Evolutionary conservation across 2,797 vertebrate genomes (phyloP).

Genomic region (Pangasius sanitwongsei): DNA sequence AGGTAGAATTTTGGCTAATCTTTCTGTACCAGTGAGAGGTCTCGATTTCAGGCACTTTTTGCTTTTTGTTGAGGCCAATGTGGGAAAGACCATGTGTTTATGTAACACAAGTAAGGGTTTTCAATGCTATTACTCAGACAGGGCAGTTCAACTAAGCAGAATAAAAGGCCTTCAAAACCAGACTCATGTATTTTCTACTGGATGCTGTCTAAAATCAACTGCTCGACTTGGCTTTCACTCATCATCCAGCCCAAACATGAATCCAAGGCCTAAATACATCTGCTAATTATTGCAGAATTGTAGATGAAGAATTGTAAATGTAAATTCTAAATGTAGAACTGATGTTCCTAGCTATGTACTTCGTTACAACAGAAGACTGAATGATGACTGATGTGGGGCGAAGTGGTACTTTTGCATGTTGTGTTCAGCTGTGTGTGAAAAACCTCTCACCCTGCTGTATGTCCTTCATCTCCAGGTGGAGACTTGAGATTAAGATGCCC

Average conservation of each 20-base stretch:
- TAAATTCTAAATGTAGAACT: neutral
- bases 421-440: constrained; percentile 1
- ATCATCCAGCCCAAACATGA: constrained; percentile 31
- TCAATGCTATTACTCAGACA: neutral
- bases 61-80: neutral
- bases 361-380: neutral
- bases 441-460: constrained; percentile 87
- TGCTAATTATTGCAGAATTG: constrained; percentile 16
- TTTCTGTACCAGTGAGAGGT: neutral
- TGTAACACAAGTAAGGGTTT: neutral
- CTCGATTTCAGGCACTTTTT: neutral
- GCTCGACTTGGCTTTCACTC: constrained; percentile 14
- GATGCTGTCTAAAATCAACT: constrained; percentile 41
- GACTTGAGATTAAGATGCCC: constrained; percentile 97
- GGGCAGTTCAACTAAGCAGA: constrained; percentile 6
- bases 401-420: neutral
- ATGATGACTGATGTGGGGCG: neutral
- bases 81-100: neutral
- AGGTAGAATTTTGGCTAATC: neutral
- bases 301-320: too few relatives aligned
- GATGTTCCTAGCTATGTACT: neutral
- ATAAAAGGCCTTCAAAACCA: neutral
- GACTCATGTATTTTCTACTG: constrained; percentile 25
- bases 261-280: constrained; percentile 2
- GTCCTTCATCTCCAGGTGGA: constrained; percentile 98